phyloP scores from a whole-genome alignment of 1,140 invertebrate species.

The Zaprionus capensis region DNA sequence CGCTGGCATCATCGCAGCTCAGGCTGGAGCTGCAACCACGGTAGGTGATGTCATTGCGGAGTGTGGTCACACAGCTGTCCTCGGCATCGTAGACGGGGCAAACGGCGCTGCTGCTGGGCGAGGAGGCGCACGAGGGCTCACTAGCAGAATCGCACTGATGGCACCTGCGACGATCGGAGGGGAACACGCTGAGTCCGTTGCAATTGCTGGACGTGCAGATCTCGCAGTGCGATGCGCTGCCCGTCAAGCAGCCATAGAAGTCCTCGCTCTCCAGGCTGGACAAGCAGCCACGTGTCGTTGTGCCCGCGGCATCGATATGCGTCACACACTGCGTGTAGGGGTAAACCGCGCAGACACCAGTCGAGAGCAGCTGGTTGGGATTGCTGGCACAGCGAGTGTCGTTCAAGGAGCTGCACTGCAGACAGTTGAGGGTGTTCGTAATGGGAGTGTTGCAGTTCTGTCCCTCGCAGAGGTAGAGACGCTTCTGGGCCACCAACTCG shows the following conservation, averaged over 20 bases:
- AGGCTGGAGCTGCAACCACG: slow-evolving; percentile 68
- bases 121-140: slow-evolving; percentile 34
- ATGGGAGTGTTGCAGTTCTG: slow-evolving; percentile 58
- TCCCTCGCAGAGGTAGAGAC: slow-evolving; percentile 58
- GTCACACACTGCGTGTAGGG: slow-evolving; percentile 74
- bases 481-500: slow-evolving; percentile 63
- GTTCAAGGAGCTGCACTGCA: slow-evolving; percentile 51
- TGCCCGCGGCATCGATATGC: slow-evolving; percentile 53
- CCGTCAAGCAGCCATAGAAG: slow-evolving; percentile 64
- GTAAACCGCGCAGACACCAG: slow-evolving; percentile 42
- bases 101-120: slow-evolving; percentile 55
- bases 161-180: slow-evolving; percentile 52
- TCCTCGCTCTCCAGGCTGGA: slow-evolving; percentile 36
- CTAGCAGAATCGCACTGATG: slow-evolving; percentile 65
- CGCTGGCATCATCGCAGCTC: slow-evolving; percentile 57
- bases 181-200: slow-evolving; percentile 67
- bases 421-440: slow-evolving; percentile 53
- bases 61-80: slow-evolving; percentile 68
- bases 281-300: slow-evolving; percentile 64
- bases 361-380: slow-evolving; percentile 62
- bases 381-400: slow-evolving; percentile 71
- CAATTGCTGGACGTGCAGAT: slow-evolving; percentile 62
- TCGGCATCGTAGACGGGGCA: slow-evolving; percentile 63
- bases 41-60: slow-evolving; percentile 53
- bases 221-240: slow-evolving; percentile 49